phyloP scores from a whole-genome alignment of 2,113 vertebrate species.

The Serinus canaria region DNA sequence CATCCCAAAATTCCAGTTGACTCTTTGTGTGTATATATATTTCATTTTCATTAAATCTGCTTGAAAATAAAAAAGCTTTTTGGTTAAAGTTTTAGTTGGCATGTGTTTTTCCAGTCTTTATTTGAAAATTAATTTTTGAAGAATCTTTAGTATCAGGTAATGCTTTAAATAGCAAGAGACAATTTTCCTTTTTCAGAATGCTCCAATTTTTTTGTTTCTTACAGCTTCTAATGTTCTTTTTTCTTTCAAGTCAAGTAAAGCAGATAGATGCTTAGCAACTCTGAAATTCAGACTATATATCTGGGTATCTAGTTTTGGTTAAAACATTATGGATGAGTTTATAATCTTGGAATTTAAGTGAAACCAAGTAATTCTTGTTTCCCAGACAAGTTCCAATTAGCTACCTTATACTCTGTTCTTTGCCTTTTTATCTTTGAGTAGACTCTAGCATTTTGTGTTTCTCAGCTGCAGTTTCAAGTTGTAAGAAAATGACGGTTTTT shows the following conservation, averaged over 20 bases:
- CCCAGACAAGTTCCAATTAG: neutral
- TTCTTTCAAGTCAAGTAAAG: neutral
- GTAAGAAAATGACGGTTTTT: neutral
- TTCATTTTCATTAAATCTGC: neutral
- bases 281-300: neutral
- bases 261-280: neutral
- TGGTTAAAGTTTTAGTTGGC: neutral
- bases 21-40: neutral
- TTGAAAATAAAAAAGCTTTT: neutral
- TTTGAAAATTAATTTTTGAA: neutral
- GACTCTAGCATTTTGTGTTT: neutral
- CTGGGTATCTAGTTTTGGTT: neutral
- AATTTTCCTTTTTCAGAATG: neutral
- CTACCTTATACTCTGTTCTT: neutral
- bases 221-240: neutral
- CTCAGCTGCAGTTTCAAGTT: neutral
- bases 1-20: neutral
- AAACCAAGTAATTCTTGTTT: neutral
- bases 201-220: neutral
- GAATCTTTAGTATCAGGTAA: neutral
- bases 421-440: neutral
- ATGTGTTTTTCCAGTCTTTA: neutral
- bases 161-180: neutral
- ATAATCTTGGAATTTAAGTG: neutral
- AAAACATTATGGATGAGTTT: neutral